Evolutionary conservation across 2,797 vertebrate genomes (phyloP).

Genomic region (Coregonus sp.): DNA sequence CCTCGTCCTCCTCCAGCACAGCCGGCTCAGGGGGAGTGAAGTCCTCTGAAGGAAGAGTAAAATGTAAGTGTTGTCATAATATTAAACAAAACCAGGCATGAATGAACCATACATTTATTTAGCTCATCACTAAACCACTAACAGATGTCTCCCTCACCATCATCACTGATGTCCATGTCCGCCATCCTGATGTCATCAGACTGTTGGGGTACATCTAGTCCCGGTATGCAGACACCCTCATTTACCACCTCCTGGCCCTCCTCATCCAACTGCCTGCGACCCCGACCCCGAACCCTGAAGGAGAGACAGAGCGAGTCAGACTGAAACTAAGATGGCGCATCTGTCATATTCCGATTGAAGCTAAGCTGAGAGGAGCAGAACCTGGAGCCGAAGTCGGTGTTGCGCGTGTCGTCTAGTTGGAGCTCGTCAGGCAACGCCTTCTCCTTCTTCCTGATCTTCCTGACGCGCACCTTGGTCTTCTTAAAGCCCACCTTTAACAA

Average conservation of each 20-base stretch:
- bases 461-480: constrained; percentile 86
- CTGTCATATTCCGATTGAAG: not conserved
- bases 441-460: constrained; percentile 88
- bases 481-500: constrained; percentile 78
- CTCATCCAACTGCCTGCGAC: constrained; percentile 42
- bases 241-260: constrained; percentile 32
- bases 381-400: constrained; percentile 86
- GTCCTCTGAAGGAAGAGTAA: constrained; percentile 56
- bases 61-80: not conserved
- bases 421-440: constrained; percentile 66
- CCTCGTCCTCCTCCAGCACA: constrained; percentile 86
- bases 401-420: constrained; percentile 69
- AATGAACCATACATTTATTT: not conserved
- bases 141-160: constrained; percentile 57
- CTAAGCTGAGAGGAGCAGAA: constrained; percentile 26
- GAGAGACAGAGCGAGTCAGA: not conserved
- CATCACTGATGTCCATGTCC: constrained; percentile 91
- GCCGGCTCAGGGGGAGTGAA: constrained; percentile 54
- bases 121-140: not conserved
- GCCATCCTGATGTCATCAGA: constrained; percentile 85
- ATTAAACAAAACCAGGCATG: not conserved
- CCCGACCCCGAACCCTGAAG: constrained; percentile 66
- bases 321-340: not conserved
- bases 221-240: constrained; percentile 14
- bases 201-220: constrained; percentile 37